Percentiles rank a stretch among this genome's conserved stretches.
Conservation (phyloP, 1,140 invertebrate species). For the Brachionus asplanchnoidis region DNA sequence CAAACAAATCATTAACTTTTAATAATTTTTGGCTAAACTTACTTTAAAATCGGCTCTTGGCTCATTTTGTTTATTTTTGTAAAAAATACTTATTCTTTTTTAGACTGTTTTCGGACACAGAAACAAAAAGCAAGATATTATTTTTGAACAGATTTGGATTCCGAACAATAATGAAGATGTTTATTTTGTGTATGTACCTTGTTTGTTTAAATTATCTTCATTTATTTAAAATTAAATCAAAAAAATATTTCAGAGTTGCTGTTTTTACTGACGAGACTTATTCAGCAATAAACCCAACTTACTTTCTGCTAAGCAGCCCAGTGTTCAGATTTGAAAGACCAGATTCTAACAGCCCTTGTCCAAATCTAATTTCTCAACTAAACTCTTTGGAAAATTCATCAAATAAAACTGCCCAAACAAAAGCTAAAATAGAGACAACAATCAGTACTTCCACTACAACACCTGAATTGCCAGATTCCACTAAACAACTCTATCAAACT, state of each 20-base stretch:
- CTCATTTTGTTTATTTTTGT: neutral
- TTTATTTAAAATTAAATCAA: neutral
- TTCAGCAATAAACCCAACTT: neutral
- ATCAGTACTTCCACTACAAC: neutral
- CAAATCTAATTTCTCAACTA: neutral
- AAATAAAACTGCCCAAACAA: neutral
- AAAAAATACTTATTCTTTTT: neutral
- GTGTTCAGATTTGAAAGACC: slow-evolving; percentile 18
- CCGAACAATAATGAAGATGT: slow-evolving; percentile 29
- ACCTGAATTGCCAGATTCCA: neutral
- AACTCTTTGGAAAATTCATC: neutral
- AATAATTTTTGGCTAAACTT: neutral
- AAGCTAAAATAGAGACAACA: neutral
- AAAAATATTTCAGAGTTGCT: neutral
- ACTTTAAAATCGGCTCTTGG: slow-evolving; percentile 18
- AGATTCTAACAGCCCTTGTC: neutral
- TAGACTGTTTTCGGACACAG: slow-evolving; percentile 36
- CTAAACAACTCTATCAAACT: neutral
- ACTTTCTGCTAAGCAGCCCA: slow-evolving; percentile 17
- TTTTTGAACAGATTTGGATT: slow-evolving; percentile 35
- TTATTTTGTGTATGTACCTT: slow-evolving; percentile 39
- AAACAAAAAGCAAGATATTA: neutral
- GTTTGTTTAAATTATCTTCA: neutral
- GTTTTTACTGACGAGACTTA: slow-evolving; percentile 40
- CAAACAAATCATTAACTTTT: slow-evolving; percentile 39